These are phyloP conservation scores for Halictus quadricinctus DNA, from an alignment of 2,888 invertebrate species.

Conservation along the genomic window DNA sequence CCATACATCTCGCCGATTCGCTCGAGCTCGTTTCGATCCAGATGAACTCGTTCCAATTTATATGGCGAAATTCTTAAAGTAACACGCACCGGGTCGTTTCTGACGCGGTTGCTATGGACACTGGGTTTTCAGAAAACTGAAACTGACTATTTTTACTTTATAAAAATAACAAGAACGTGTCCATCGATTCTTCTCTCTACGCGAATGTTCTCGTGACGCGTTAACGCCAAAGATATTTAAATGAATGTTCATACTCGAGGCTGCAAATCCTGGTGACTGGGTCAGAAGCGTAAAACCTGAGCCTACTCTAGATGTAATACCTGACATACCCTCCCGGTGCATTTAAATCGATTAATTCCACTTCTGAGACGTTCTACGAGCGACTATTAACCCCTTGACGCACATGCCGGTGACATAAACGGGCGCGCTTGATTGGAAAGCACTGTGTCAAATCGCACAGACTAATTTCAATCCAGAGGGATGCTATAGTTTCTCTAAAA, in stretches of 20 bases:
- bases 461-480: not conserved
- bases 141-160: no score
- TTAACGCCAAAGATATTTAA: not conserved
- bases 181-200: no score
- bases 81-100: not conserved
- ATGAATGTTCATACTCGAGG: not conserved
- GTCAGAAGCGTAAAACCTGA: not conserved
- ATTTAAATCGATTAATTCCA: constrained; percentile 6
- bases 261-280: not conserved
- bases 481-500: not conserved
- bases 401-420: constrained; percentile 3
- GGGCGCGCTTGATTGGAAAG: not conserved
- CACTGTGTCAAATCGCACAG: not conserved
- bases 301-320: not conserved
- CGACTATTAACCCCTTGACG: constrained; percentile 6
- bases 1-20: not conserved
- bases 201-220: no score
- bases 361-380: constrained; percentile 7
- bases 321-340: not conserved
- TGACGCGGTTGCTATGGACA: not conserved
- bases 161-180: no score
- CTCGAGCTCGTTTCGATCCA: not conserved
- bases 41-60: not conserved
- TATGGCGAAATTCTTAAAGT: not conserved
- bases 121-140: no score